Evolutionary conservation across 2,888 invertebrate species (phyloP).

Genomic region (Hecatera dysodea): DNA sequence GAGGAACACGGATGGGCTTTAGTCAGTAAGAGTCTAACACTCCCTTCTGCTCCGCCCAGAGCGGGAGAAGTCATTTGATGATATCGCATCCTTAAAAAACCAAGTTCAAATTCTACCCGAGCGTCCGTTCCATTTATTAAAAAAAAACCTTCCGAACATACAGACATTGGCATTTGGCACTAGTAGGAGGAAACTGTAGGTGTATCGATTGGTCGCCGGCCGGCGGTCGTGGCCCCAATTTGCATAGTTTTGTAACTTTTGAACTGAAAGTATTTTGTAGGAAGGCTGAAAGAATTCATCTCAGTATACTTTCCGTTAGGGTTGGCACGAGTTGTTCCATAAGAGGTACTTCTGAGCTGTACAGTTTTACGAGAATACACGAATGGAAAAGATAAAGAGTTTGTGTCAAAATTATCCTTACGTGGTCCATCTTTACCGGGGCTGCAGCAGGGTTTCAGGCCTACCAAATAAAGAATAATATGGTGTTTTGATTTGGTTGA

Average conservation of each 20-base stretch:
- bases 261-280: slow-evolving; percentile 40
- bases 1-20: no score
- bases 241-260: slow-evolving; percentile 57
- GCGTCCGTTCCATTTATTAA: neutral
- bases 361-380: neutral
- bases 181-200: slow-evolving; percentile 3
- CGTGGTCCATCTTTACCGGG: no score
- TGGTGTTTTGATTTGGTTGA: no score
- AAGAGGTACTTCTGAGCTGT: neutral
- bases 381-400: neutral
- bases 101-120: no score
- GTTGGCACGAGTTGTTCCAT: slow-evolving; percentile 17
- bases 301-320: slow-evolving; percentile 13
- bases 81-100: no score
- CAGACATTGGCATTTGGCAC: neutral
- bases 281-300: slow-evolving; percentile 27
- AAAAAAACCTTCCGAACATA: neutral
- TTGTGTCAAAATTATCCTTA: neutral
- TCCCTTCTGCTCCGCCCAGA: no score
- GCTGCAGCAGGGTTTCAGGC: no score
- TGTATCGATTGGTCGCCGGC: slow-evolving; percentile 35
- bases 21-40: no score
- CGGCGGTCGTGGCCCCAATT: slow-evolving; percentile 44
- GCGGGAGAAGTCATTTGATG: no score
- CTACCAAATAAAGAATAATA: no score